Conservation (phyloP, 2,888 invertebrate species). For the Chymomyza fuscimana region DNA sequence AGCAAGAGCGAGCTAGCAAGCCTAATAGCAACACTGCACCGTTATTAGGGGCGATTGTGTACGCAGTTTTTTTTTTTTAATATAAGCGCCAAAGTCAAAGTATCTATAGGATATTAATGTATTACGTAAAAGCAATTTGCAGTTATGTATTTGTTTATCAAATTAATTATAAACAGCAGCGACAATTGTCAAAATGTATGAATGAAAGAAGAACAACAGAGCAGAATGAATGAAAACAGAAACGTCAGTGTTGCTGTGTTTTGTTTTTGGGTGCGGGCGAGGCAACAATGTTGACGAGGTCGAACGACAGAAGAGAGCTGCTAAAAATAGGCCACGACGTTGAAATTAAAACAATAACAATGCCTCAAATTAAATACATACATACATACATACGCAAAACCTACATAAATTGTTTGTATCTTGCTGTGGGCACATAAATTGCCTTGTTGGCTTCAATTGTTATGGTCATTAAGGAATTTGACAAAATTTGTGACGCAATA, state of each 20-base stretch:
- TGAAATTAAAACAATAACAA: conserved; percentile 25
- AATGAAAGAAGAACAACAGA: conserved; percentile 38
- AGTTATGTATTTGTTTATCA: conserved; percentile 41
- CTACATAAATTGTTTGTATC: conserved; percentile 10
- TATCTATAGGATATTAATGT: conserved; percentile 28
- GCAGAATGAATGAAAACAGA: conserved; percentile 33
- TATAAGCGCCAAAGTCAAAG: conserved; percentile 8
- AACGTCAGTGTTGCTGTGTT: conserved; percentile 22
- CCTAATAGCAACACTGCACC: no score
- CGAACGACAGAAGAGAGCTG: conserved; percentile 34
- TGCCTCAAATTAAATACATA: not conserved
- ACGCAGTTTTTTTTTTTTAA: no score
- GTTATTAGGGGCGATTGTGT: no score
- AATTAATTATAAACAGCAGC: conserved; percentile 20
- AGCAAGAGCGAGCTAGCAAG: not conserved
- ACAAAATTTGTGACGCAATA: conserved; percentile 57
- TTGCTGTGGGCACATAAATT: conserved; percentile 21
- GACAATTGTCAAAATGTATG: conserved; percentile 35
- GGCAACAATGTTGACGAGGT: conserved; percentile 30
- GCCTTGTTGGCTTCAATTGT: conserved; percentile 15
- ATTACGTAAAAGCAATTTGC: conserved; percentile 45
- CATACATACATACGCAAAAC: not conserved
- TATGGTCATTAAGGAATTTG: not conserved
- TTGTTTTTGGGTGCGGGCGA: not conserved
- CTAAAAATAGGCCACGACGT: conserved; percentile 69